Base-by-base conservation (phyloP, 2,113 vertebrate species). In the Tautogolabrus adspersus region DNA sequence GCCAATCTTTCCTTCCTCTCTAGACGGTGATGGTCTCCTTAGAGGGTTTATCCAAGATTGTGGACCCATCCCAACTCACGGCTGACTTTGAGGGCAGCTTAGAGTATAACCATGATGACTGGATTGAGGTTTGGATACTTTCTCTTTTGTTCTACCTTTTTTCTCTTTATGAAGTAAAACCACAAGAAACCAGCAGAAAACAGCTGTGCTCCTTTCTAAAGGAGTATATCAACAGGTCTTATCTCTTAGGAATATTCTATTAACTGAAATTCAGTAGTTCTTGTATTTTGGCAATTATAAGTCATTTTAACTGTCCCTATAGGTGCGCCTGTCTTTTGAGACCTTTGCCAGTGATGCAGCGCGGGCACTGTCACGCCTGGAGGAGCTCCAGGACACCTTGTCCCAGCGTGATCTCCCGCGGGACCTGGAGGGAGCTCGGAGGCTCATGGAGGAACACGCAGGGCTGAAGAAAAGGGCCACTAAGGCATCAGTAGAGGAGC, bases 21-120 rank as follows among this genome's bases (percentile, higher is more conserved):
- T 90, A 99, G 97, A 99, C 98, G 83, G 97, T 96, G 84, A 98
- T 99, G 97, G 98, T 99, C 79, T 99, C 98, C 86, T 94, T 99
- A 87, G 98, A 99, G 93, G 98, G 97, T 93, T 96, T 99, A 92
- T 96, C 97, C 94, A 98, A 98, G 95, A 96, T 98, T 70, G 97
- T 99, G 89, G 98, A 99, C 88, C 96, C 96, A 68, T 98, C 97
- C 80, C 97, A 99, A 94, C 95, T 99, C 82, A 99, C 98, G 8
- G 95, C 96, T 0, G 98, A 99, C 92, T 97, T 99, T 40, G 98
- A 99, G 46, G 98, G 98, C 91, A 97, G 97, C 87, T 93, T 99
- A 92, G 97, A 98, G 42, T 99, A 99, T 89, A 97, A 99, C 94
- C 98, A 99, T 7, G 98, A 99, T 64, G 97, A 98, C 58, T 99